Evolutionary conservation across 2,888 invertebrate genomes (phyloP).

Genomic region (Idaea straminata): DNA sequence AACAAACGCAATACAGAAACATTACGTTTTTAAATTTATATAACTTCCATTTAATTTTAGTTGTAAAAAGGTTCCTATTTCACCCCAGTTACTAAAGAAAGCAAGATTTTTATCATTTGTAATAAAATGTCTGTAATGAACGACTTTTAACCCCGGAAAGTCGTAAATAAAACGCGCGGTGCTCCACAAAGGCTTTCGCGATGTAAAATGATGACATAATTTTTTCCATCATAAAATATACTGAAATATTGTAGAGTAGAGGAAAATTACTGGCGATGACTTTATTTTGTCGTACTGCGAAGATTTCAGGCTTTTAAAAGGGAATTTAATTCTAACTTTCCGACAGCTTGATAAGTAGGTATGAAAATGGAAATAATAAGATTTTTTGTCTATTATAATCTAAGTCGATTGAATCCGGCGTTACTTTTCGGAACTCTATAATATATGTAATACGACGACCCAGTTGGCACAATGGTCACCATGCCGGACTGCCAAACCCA

Average conservation of each 20-base stretch:
- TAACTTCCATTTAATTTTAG: not conserved
- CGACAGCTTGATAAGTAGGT: too few species aligned
- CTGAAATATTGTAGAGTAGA: slow-evolving; percentile 10
- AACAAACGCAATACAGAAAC: too few species aligned
- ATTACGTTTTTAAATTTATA: not conserved
- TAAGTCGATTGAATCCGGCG: too few species aligned
- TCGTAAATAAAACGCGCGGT: not conserved
- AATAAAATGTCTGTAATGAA: not conserved
- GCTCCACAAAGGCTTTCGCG: not conserved
- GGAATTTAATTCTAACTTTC: not conserved
- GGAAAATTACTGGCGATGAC: not conserved
- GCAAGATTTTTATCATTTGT: not conserved
- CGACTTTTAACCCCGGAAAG: not conserved
- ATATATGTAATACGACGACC: too few species aligned
- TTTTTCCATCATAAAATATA: not conserved
- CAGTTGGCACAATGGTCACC: too few species aligned
- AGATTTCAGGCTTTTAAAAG: not conserved
- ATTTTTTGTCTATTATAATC: too few species aligned
- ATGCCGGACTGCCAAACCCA: too few species aligned
- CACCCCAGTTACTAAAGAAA: not conserved
- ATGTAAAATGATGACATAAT: not conserved
- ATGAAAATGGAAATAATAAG: too few species aligned
- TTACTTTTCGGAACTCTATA: too few species aligned
- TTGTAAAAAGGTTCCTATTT: not conserved
- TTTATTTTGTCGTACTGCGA: not conserved